Conservation (phyloP, 2,888 invertebrate species). For the Lycocerus yunnanus region DNA sequence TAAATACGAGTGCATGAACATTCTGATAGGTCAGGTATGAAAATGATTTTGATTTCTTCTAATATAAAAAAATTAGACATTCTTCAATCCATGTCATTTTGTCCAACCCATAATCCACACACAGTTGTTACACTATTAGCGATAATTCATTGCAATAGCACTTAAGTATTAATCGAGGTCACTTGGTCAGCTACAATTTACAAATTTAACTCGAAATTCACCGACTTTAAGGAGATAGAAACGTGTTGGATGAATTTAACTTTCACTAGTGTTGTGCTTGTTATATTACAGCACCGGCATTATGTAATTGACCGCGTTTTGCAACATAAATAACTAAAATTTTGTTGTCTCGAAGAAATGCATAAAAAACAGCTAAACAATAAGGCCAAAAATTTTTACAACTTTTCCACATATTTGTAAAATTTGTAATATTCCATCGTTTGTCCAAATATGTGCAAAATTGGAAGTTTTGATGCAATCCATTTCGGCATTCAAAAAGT, state of each 20-base stretch:
- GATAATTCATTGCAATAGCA: neutral
- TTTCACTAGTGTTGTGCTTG: constrained; percentile 20
- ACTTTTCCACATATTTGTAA: neutral
- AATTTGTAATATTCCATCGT: neutral
- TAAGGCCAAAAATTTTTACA: neutral
- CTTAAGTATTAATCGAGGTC: constrained; percentile 7
- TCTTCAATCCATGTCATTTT: neutral
- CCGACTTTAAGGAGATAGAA: constrained; percentile 22
- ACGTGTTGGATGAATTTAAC: constrained; percentile 26
- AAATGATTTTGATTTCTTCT: neutral
- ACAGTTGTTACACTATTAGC: neutral
- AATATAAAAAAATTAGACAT: neutral
- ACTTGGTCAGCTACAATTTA: constrained; percentile 13
- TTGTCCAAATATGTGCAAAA: neutral
- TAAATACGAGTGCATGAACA: no score
- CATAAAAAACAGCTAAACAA: neutral
- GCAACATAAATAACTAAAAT: constrained; percentile 9
- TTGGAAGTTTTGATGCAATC: no score
- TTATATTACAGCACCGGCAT: constrained; percentile 17
- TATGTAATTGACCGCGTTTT: constrained; percentile 26
- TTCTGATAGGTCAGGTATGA: neutral
- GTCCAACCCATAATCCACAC: neutral
- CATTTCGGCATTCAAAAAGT: no score
- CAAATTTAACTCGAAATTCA: constrained; percentile 1
- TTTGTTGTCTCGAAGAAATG: neutral